A percentile compares a stretch with the other conserved stretches of the same genome.
Conservation (phyloP, 1,140 invertebrate genomes). For the Aphidius ervi region DNA sequence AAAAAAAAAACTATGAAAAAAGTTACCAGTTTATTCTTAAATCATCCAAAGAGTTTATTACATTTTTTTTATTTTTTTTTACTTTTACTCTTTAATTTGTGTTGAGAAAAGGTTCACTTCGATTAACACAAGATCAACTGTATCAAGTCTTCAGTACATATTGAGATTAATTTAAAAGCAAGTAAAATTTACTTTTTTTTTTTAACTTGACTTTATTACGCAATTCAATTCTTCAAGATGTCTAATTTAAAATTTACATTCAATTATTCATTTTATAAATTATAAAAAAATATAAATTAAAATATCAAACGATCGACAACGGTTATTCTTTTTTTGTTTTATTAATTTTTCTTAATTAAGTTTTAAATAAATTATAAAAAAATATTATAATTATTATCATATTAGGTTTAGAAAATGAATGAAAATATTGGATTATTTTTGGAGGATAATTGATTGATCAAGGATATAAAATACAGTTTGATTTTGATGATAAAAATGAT, state of each 20-base stretch:
- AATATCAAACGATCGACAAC: too few species aligned
- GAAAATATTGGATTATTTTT: too few species aligned
- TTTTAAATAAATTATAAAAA: too few species aligned
- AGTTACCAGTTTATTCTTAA: conserved; percentile 16
- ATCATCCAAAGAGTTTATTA: conserved; percentile 10
- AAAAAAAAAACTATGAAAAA: conserved; percentile 14
- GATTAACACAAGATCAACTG: conserved; percentile 12
- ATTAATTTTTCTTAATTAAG: too few species aligned
- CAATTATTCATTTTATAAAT: too few species aligned
- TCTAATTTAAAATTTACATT: too few species aligned
- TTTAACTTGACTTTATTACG: not conserved
- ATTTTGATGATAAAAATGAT: not conserved
- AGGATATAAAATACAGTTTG: not conserved
- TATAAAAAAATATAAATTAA: too few species aligned
- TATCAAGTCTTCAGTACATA: not conserved
- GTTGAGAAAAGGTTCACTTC: conserved; percentile 1
- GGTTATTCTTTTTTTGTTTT: too few species aligned
- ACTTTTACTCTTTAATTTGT: not conserved
- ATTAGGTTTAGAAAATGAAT: too few species aligned
- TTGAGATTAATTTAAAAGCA: not conserved
- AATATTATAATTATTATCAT: too few species aligned
- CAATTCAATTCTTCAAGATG: too few species aligned
- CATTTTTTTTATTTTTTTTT: not conserved
- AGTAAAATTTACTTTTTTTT: not conserved
- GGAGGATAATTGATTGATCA: not conserved